A percentile compares a stretch with the other conserved stretches of the same genome.
Conservation (phyloP, 2,797 vertebrate species). For the Anniella stebbinsi region DNA sequence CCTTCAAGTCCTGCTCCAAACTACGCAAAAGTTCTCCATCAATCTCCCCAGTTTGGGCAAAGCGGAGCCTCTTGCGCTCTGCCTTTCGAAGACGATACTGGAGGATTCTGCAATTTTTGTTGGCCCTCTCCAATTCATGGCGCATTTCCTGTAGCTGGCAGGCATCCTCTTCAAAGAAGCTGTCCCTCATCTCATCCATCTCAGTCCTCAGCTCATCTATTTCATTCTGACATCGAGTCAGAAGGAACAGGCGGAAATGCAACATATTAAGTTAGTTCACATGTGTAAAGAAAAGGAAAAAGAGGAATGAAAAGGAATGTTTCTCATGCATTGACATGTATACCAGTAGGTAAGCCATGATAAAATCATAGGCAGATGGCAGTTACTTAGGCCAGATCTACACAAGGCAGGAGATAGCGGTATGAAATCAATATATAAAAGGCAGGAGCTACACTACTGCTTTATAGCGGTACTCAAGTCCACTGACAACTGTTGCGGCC, state of each 20-base stretch:
- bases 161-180: slow-evolving; percentile 97
- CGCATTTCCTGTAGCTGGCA: slow-evolving; percentile 99
- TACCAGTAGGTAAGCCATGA: not conserved
- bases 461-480: no score
- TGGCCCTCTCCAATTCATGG: slow-evolving; percentile 95
- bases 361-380: not conserved
- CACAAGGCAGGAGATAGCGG: no score
- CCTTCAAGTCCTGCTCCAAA: slow-evolving; percentile 98
- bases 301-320: slow-evolving; percentile 3
- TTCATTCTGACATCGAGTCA: slow-evolving; percentile 83
- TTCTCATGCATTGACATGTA: not conserved
- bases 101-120: slow-evolving; percentile 98
- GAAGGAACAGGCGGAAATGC: slow-evolving; percentile 40
- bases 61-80: slow-evolving; percentile 93
- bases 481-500: no score
- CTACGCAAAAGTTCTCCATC: slow-evolving; percentile 95
- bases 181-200: slow-evolving; percentile 99
- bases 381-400: no score
- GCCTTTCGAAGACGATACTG: slow-evolving; percentile 98
- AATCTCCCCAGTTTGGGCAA: slow-evolving; percentile 93
- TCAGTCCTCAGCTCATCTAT: slow-evolving; percentile 97
- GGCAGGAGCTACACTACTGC: no score
- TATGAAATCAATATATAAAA: no score
- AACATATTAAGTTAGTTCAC: slow-evolving; percentile 20
- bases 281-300: not conserved